A percentile compares a stretch with the other conserved stretches of the same genome.
Evolutionary conservation across 1,140 invertebrate species (phyloP).

Genomic region (Phymorhynchus buccinoides): DNA sequence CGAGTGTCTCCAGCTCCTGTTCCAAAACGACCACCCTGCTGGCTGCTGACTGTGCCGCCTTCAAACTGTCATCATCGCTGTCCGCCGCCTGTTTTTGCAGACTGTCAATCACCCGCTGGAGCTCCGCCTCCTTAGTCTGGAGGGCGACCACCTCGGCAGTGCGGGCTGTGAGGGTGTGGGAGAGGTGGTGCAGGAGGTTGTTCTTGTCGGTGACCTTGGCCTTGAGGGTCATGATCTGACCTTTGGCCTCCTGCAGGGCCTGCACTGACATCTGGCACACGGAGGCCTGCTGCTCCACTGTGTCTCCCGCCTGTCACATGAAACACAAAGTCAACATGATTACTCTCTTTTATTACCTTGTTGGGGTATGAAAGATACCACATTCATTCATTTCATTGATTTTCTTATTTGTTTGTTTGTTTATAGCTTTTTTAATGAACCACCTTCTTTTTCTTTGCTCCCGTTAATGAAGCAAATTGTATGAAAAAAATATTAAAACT

Average conservation of each 20-base stretch:
- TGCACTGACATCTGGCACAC: constrained; percentile 52
- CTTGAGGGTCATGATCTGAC: constrained; percentile 56
- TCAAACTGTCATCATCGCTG: neutral
- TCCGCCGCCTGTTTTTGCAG: constrained; percentile 8
- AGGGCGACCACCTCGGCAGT: constrained; percentile 2
- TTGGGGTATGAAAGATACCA: too few species aligned
- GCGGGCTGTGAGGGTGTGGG: constrained; percentile 45
- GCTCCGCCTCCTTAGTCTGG: constrained; percentile 18
- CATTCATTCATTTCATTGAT: too few species aligned
- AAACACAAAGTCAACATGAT: neutral
- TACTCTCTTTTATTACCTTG: too few species aligned
- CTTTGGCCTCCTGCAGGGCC: constrained; percentile 58
- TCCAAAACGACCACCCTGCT: constrained; percentile 18
- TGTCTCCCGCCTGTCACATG: constrained; percentile 59
- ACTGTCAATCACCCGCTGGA: neutral
- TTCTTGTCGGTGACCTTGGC: constrained; percentile 55
- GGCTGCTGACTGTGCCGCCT: constrained; percentile 12
- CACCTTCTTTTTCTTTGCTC: too few species aligned
- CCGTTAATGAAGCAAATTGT: too few species aligned
- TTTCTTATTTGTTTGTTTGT: too few species aligned
- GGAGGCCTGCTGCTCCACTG: constrained; percentile 53
- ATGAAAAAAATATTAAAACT: too few species aligned
- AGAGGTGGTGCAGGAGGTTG: constrained; percentile 50
- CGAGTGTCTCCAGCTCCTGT: constrained; percentile 32
- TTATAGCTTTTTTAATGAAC: too few species aligned